phyloP scores from a whole-genome alignment of 2,797 vertebrate species.

The Hapalemur alaotrensis region DNA sequence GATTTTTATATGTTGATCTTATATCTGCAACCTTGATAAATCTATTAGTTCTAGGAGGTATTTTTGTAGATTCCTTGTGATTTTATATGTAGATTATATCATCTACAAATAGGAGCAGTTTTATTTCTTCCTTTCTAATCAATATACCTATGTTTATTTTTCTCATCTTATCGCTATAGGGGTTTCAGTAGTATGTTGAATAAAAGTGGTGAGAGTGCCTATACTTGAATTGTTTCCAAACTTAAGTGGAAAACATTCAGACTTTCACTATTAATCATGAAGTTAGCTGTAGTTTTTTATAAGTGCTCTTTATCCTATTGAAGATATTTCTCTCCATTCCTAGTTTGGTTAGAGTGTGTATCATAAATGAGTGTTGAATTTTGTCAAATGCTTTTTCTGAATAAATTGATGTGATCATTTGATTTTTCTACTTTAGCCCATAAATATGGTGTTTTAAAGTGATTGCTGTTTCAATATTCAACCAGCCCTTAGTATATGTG shows the following conservation, averaged over 20 bases:
- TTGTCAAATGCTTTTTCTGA: background rate
- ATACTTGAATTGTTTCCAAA: background rate
- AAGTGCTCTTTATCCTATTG: background rate
- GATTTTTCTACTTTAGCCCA: background rate
- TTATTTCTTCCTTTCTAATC: background rate
- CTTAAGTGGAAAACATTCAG: background rate
- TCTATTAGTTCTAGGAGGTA: background rate
- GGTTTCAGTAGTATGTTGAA: background rate
- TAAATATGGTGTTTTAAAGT: background rate
- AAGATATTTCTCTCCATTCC: background rate
- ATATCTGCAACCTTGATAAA: background rate
- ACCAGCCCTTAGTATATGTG: background rate
- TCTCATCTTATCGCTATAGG: background rate
- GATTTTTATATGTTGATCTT: background rate
- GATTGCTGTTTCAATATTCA: background rate
- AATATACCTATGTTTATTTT: background rate
- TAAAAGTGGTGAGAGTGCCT: background rate
- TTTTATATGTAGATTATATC: background rate
- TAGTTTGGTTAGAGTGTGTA: background rate
- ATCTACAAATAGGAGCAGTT: background rate
- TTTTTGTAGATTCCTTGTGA: background rate
- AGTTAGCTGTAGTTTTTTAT: background rate
- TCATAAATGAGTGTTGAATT: background rate
- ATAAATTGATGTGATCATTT: background rate
- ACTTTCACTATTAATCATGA: background rate